These are phyloP conservation scores for Tretioscincus oriximinensis DNA, from an alignment of 2,113 vertebrate genomes.

Conservation along the genomic window DNA sequence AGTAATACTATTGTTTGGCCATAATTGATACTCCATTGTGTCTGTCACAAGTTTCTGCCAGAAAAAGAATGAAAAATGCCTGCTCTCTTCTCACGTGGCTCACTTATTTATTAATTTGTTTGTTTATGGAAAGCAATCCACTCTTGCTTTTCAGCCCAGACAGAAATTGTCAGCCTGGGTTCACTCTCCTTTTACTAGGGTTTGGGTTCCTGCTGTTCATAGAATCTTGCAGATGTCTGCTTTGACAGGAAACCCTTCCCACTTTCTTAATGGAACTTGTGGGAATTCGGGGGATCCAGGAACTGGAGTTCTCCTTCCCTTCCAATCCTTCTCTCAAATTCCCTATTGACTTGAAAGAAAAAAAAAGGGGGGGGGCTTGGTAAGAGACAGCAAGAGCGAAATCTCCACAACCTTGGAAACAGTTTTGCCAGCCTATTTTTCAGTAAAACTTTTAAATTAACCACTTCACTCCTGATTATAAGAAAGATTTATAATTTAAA, in stretches of 20 bases:
- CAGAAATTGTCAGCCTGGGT: constrained; percentile 66
- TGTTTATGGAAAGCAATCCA: constrained; percentile 26
- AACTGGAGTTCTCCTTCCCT: constrained; percentile 84
- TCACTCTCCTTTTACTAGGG: constrained; percentile 71
- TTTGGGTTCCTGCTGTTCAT: constrained; percentile 77
- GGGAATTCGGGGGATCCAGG: constrained; percentile 92
- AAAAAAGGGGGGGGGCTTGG: not conserved
- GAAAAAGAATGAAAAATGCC: constrained; percentile 8
- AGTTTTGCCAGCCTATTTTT: constrained; percentile 75
- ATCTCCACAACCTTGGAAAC: constrained; percentile 74
- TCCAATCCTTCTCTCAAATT: constrained; percentile 88
- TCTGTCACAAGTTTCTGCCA: constrained; percentile 51
- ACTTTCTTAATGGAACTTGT: constrained; percentile 91
- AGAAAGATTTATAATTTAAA: constrained; percentile 71
- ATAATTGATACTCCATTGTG: constrained; percentile 57
- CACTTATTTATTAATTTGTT: not conserved
- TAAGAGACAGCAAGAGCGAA: constrained; percentile 53
- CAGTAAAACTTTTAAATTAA: constrained; percentile 76
- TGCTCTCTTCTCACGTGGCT: constrained; percentile 10
- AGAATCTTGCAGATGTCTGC: constrained; percentile 81
- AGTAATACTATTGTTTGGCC: constrained; percentile 71
- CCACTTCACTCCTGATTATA: constrained; percentile 76
- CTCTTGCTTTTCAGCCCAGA: constrained; percentile 59
- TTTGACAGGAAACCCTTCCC: constrained; percentile 90
- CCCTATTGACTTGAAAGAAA: constrained; percentile 74